Conservation (phyloP, 2,797 vertebrate genomes). For the Tiaroga cobitis region DNA sequence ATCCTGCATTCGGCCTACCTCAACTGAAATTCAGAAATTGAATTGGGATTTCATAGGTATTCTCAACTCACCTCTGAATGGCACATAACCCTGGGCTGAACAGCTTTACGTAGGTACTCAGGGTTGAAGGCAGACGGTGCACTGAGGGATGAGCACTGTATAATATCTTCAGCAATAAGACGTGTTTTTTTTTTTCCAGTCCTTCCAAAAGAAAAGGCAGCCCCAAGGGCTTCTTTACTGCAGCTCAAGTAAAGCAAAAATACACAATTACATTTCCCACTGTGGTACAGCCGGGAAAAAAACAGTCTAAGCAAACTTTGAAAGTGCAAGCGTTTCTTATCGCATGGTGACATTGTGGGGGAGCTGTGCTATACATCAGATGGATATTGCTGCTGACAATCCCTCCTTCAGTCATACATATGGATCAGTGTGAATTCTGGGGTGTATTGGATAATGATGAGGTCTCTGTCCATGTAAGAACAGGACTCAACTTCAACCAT, state of each 20-base stretch:
- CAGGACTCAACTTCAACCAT: neutral
- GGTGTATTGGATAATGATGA: constrained; percentile 5
- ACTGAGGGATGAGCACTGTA: constrained; percentile 4
- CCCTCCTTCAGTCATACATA: constrained; percentile 30
- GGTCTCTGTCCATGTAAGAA: constrained; percentile 1
- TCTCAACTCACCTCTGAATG: neutral
- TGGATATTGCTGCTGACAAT: constrained; percentile 17
- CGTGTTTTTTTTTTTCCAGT: neutral
- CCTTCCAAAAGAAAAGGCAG: constrained; percentile 1
- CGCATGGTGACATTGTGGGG: constrained; percentile 7
- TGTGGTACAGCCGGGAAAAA: neutral
- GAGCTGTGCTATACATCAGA: constrained; percentile 18
- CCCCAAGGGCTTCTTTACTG: constrained; percentile 26
- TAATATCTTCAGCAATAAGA: constrained; percentile 35
- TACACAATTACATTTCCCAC: constrained; percentile 18
- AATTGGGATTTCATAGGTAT: constrained; percentile 1
- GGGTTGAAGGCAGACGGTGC: neutral
- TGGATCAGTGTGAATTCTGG: constrained; percentile 16
- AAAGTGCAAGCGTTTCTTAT: neutral
- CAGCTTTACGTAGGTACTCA: constrained; percentile 12
- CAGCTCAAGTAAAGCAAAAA: constrained; percentile 7
- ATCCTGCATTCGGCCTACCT: neutral
- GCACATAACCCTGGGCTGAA: neutral
- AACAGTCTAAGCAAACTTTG: constrained; percentile 20
- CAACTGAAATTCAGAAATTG: neutral